Percentiles rank a stretch among this genome's conserved stretches.
Evolutionary conservation across 1,140 invertebrate species (phyloP).

Genomic region (Saxidomus purpurata): DNA sequence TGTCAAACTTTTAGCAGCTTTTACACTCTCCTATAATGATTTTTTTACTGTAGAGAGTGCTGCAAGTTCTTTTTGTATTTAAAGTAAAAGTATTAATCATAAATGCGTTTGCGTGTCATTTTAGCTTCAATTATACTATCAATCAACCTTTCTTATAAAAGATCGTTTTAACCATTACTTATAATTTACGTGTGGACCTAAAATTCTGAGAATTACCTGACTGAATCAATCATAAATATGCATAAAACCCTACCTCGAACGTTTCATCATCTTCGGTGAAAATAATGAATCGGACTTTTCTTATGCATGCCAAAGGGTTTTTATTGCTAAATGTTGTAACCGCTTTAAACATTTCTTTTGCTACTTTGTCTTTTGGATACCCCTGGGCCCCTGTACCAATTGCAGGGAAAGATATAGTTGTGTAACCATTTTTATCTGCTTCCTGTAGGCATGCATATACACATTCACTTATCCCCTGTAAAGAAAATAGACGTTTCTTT

Average conservation of each 20-base stretch:
- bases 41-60: too few species aligned
- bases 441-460: slow-evolving; percentile 27
- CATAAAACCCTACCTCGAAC: slow-evolving; percentile 21
- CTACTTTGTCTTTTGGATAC: slow-evolving; percentile 45
- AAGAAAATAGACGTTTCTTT: not conserved
- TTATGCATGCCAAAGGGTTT: not conserved
- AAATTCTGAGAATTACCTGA: too few species aligned
- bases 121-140: too few species aligned
- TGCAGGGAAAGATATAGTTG: slow-evolving; percentile 29
- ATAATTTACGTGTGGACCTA: too few species aligned
- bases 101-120: too few species aligned
- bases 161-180: too few species aligned
- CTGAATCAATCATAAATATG: too few species aligned
- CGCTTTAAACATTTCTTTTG: slow-evolving; percentile 31
- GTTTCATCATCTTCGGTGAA: slow-evolving; percentile 18
- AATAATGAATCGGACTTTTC: slow-evolving; percentile 20
- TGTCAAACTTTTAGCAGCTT: not conserved
- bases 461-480: not conserved
- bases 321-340: not conserved
- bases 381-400: slow-evolving; percentile 34
- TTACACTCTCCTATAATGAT: too few species aligned
- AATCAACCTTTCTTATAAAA: too few species aligned
- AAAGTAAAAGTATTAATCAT: too few species aligned
- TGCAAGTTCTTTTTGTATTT: too few species aligned
- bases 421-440: not conserved